Percentiles rank a stretch among this genome's conserved stretches.
Conservation (phyloP, 2,888 invertebrate genomes). For the Blera fallax region DNA sequence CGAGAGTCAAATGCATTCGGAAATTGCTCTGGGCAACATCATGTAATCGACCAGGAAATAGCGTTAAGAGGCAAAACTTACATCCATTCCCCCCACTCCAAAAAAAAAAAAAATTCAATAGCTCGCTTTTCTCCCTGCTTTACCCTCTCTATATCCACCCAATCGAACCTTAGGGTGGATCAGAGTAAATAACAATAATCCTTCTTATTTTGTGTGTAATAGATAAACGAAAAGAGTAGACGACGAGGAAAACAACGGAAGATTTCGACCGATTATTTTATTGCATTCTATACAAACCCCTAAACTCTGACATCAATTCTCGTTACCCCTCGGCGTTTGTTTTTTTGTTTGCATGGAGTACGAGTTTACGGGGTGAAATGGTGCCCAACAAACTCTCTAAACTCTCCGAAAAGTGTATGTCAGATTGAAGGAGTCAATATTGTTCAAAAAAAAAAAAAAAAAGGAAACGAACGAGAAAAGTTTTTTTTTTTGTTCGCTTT, state of each 20-base stretch:
- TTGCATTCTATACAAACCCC: constrained; percentile 65
- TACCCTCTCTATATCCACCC: constrained; percentile 11
- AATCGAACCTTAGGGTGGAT: constrained; percentile 50
- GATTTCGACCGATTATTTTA: constrained; percentile 67
- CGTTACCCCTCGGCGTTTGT: constrained; percentile 48
- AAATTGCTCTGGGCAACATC: constrained; percentile 67
- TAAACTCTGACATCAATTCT: constrained; percentile 70
- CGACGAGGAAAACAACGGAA: constrained; percentile 38
- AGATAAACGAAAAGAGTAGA: constrained; percentile 45
- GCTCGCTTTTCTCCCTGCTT: not conserved
- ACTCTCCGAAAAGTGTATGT: constrained; percentile 63
- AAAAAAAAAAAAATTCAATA: constrained; percentile 12
- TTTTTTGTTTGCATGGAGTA: constrained; percentile 31
- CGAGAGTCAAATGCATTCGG: constrained; percentile 65
- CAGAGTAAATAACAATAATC: constrained; percentile 69
- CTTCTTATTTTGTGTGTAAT: constrained; percentile 66
- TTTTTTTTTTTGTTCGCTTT: constrained; percentile 7
- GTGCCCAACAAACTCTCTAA: constrained; percentile 51
- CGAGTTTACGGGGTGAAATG: constrained; percentile 13
- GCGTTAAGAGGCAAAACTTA: constrained; percentile 65
- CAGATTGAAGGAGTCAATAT: constrained; percentile 70
- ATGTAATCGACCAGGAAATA: constrained; percentile 71
- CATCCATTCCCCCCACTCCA: constrained; percentile 25
- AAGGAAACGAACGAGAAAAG: constrained; percentile 6
- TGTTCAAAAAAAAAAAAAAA: constrained; percentile 27